A percentile compares a stretch with the other conserved stretches of the same genome.
Evolutionary conservation across 2,888 invertebrate genomes (phyloP).

Genomic region (Chrysolina oricalcia): DNA sequence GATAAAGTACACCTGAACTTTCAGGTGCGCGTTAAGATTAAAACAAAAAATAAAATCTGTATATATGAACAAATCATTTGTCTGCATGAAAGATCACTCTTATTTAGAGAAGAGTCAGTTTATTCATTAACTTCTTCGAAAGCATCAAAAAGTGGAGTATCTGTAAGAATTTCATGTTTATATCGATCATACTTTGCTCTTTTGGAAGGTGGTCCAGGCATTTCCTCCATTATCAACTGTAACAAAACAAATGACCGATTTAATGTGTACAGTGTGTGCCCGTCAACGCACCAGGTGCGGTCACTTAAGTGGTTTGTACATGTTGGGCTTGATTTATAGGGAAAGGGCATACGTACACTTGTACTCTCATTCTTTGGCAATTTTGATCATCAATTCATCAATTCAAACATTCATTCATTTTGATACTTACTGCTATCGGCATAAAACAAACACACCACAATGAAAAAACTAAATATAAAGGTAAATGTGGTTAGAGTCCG

Average conservation of each 20-base stretch:
- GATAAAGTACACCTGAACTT: not conserved
- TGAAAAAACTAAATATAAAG: too few relatives aligned
- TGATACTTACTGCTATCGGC: too few relatives aligned
- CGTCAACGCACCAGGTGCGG: not conserved
- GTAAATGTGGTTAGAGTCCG: too few relatives aligned
- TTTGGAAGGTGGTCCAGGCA: not conserved
- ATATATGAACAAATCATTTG: not conserved
- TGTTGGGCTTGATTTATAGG: too few relatives aligned
- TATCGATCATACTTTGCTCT: conserved; percentile 1
- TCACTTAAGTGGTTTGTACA: not conserved
- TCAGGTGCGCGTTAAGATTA: too few relatives aligned
- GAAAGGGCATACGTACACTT: too few relatives aligned
- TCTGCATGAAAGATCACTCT: too few relatives aligned
- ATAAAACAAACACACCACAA: too few relatives aligned
- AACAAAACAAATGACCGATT: not conserved
- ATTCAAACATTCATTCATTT: too few relatives aligned
- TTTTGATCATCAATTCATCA: too few relatives aligned
- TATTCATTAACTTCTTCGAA: not conserved
- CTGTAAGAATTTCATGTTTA: not conserved
- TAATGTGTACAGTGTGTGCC: not conserved
- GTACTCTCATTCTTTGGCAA: too few relatives aligned
- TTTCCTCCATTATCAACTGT: not conserved
- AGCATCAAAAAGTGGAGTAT: not conserved
- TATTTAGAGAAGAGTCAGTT: not conserved
- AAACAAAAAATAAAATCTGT: too few relatives aligned